Evolutionary conservation across 2,797 vertebrate species (phyloP).

Genomic region (Chromis chromis): DNA sequence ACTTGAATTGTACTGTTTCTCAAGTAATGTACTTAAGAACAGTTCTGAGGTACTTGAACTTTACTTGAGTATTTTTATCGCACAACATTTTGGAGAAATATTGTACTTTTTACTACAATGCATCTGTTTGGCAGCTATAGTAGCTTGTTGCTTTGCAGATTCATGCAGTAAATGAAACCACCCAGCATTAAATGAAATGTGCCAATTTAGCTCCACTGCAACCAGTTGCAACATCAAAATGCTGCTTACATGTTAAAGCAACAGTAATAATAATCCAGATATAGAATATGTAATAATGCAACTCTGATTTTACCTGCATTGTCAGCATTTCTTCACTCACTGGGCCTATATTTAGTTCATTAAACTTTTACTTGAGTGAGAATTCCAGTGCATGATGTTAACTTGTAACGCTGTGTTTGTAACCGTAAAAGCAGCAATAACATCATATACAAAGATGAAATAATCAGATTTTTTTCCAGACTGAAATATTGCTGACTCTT

Average conservation of each 20-base stretch:
- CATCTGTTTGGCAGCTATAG: too few relatives aligned
- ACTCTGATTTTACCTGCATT: not conserved
- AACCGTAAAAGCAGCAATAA: too few relatives aligned
- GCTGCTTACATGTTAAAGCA: not conserved
- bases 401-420: too few relatives aligned
- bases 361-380: not conserved
- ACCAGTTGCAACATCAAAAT: not conserved
- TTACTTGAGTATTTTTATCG: too few relatives aligned
- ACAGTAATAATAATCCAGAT: not conserved
- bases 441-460: not conserved
- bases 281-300: not conserved
- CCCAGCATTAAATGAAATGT: not conserved
- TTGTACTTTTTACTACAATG: too few relatives aligned
- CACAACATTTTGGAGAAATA: too few relatives aligned
- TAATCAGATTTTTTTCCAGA: not conserved
- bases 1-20: not conserved
- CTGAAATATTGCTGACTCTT: too few relatives aligned
- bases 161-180: not conserved
- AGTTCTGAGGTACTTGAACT: too few relatives aligned
- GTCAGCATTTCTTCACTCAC: not conserved
- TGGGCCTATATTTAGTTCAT: too few relatives aligned
- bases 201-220: not conserved
- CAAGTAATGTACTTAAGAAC: too few relatives aligned
- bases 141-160: too few relatives aligned
- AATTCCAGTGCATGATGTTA: not conserved